These are phyloP conservation scores for Heterotis niloticus DNA, from an alignment of 2,113 vertebrate genomes.

Conservation along the genomic window DNA sequence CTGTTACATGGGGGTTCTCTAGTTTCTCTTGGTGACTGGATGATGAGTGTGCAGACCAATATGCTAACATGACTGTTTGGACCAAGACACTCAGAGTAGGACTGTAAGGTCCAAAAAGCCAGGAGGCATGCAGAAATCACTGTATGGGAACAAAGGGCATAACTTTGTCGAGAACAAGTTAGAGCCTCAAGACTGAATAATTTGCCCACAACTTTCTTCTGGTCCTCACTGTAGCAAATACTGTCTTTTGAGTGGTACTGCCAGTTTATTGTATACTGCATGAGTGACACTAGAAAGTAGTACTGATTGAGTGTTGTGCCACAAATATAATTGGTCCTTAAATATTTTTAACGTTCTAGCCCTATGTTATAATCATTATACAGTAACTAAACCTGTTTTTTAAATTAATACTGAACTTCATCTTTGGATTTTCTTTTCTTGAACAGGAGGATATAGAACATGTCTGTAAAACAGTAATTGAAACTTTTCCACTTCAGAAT, in stretches of 20 bases:
- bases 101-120: too few species aligned
- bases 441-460: not conserved
- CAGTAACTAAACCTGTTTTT: not conserved
- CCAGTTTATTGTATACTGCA: not conserved
- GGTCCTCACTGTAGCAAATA: too few species aligned
- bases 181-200: too few species aligned
- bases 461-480: conserved; percentile 16
- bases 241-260: not conserved
- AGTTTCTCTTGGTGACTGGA: too few species aligned
- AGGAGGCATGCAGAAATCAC: too few species aligned
- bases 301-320: not conserved
- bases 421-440: not conserved
- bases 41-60: too few species aligned
- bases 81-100: too few species aligned
- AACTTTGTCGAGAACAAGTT: too few species aligned
- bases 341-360: conserved; percentile 3
- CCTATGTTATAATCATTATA: not conserved
- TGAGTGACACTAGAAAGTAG: not conserved
- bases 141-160: too few species aligned
- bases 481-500: not conserved
- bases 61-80: too few species aligned
- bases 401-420: conserved; percentile 1
- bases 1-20: too few species aligned
- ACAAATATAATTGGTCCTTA: not conserved
- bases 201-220: too few species aligned